phyloP scores from a whole-genome alignment of 2,797 vertebrate species.

The Mus minutoides region DNA sequence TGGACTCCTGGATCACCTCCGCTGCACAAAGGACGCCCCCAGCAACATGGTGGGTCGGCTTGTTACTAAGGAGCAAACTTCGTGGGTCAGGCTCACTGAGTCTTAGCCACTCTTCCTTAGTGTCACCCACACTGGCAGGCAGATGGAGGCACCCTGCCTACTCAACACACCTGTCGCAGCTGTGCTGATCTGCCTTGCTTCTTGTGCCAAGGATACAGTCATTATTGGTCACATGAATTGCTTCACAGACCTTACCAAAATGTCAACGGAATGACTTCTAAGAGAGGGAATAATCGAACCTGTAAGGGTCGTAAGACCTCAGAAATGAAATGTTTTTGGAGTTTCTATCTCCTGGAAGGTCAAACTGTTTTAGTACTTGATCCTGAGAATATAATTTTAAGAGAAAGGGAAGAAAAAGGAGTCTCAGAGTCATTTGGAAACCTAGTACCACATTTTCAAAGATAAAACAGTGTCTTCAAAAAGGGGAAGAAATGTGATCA shows the following conservation, averaged over 20 bases:
- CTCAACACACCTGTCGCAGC: not conserved
- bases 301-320: not conserved
- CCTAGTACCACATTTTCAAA: constrained; percentile 15
- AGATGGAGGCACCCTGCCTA: not conserved
- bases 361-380: not conserved
- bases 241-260: constrained; percentile 8
- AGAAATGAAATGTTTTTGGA: not conserved
- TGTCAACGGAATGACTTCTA: not conserved
- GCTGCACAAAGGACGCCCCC: not conserved
- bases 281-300: not conserved
- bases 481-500: not conserved
- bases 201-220: not conserved
- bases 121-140: not conserved
- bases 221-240: not conserved
- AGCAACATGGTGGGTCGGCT: not conserved
- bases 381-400: not conserved
- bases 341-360: not conserved
- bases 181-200: not conserved
- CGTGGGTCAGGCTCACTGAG: not conserved
- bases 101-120: not conserved
- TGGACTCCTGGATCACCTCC: not conserved
- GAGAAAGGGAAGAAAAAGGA: not conserved
- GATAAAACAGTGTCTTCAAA: constrained; percentile 23
- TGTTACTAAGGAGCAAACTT: not conserved
- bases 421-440: not conserved